These are phyloP conservation scores for Enteromius paludinosus DNA, from an alignment of 2,797 vertebrate species.

Conservation along the genomic window DNA sequence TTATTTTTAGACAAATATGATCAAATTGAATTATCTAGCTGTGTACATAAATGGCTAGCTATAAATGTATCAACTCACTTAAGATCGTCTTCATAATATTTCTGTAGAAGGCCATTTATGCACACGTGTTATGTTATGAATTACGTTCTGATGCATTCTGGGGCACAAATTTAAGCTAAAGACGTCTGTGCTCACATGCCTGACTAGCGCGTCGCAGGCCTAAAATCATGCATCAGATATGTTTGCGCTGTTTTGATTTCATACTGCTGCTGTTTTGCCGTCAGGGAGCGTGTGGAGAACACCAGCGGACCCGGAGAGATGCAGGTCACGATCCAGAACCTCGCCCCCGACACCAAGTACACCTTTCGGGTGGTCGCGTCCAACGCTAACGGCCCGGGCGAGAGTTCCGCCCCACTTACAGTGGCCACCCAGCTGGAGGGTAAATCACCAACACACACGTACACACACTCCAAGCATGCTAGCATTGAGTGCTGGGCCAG, in stretches of 20 bases:
- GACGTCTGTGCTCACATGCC: background rate
- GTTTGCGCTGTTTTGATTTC: background rate
- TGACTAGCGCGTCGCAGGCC: background rate
- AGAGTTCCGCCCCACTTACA: constrained; percentile 87
- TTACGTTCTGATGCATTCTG: background rate
- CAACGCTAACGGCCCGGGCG: constrained; percentile 90
- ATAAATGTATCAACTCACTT: background rate
- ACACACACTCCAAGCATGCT: constrained; percentile 5
- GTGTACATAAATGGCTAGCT: background rate
- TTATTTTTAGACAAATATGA: background rate
- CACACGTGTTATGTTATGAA: background rate
- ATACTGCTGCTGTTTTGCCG: background rate
- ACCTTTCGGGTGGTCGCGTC: constrained; percentile 91
- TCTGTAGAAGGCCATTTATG: background rate
- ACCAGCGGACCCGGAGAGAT: constrained; percentile 91
- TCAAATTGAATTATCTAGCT: background rate
- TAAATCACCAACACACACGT: constrained; percentile 67
- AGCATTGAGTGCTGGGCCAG: background rate
- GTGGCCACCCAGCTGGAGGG: constrained; percentile 98
- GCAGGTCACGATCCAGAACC: constrained; percentile 93
- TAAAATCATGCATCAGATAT: background rate
- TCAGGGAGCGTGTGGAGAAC: constrained; percentile 92
- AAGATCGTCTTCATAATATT: background rate
- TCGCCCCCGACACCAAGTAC: constrained; percentile 94
- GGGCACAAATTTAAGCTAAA: background rate